phyloP scores from a whole-genome alignment of 2,113 vertebrate species.

The Gopherus evgoodei region DNA sequence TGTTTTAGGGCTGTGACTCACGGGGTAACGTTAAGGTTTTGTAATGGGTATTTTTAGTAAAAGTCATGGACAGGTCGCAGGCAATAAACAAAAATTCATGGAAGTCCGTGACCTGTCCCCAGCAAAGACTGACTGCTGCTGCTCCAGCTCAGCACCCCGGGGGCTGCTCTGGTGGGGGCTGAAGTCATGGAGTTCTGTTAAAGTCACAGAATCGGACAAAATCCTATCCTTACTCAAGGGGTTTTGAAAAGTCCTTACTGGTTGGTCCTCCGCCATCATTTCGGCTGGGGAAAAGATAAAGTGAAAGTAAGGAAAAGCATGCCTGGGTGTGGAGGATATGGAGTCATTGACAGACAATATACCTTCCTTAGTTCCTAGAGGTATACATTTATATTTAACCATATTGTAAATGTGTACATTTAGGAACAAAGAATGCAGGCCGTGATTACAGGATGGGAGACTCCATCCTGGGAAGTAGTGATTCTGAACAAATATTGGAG shows the following conservation, averaged over 20 bases:
- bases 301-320: neutral
- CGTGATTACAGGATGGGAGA: neutral
- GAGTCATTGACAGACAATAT: neutral
- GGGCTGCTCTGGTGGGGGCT: neutral
- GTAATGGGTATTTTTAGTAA: too few species aligned
- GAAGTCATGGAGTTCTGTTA: neutral
- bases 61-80: too few species aligned
- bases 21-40: too few species aligned
- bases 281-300: neutral
- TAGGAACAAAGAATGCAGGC: neutral
- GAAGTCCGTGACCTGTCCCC: too few species aligned
- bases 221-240: neutral
- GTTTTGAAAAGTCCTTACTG: neutral
- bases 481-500: neutral
- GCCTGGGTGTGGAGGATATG: neutral
- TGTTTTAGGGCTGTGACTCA: too few species aligned
- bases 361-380: neutral
- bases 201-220: neutral
- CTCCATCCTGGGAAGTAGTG: neutral
- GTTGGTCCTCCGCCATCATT: too few species aligned
- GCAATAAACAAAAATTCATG: neutral
- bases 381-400: neutral
- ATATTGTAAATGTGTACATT: neutral
- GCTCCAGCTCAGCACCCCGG: too few species aligned
- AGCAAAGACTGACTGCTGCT: too few species aligned